These are phyloP conservation scores for Euplagia quadripunctaria DNA, from an alignment of 2,888 invertebrate genomes.

Conservation along the genomic window DNA sequence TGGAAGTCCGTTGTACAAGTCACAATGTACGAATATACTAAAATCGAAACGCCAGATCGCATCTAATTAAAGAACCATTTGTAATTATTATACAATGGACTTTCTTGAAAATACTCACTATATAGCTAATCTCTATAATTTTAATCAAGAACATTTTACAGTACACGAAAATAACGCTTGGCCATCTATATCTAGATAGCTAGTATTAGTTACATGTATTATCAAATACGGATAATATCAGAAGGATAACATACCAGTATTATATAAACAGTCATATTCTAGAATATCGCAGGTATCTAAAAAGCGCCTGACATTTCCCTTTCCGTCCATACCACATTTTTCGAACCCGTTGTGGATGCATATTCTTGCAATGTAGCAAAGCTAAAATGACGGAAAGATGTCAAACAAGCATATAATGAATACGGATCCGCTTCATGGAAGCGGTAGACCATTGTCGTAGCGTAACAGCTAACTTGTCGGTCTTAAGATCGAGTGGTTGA, in stretches of 20 bases:
- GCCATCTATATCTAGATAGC: background rate
- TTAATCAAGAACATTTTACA: background rate
- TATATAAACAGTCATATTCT: conserved; percentile 74
- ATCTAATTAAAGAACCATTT: background rate
- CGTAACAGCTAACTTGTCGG: background rate
- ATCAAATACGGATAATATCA: background rate
- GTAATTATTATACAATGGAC: background rate
- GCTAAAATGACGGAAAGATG: conserved; percentile 52
- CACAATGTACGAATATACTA: background rate
- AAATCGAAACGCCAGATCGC: background rate
- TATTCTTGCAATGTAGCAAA: conserved; percentile 71
- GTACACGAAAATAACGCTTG: background rate
- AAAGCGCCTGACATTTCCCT: conserved; percentile 63
- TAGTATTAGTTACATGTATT: too few species aligned
- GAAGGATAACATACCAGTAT: conserved; percentile 56
- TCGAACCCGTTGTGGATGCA: conserved; percentile 70
- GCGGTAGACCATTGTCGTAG: background rate
- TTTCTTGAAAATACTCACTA: background rate
- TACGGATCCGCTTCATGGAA: background rate
- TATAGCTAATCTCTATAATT: background rate
- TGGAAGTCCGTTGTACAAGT: background rate
- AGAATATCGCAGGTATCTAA: conserved; percentile 75
- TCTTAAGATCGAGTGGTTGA: background rate
- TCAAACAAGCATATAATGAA: background rate
- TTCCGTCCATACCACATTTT: conserved; percentile 65